Evolutionary conservation across 1,140 invertebrate species (phyloP).

Genomic region (Vollenhovia emeryi): DNA sequence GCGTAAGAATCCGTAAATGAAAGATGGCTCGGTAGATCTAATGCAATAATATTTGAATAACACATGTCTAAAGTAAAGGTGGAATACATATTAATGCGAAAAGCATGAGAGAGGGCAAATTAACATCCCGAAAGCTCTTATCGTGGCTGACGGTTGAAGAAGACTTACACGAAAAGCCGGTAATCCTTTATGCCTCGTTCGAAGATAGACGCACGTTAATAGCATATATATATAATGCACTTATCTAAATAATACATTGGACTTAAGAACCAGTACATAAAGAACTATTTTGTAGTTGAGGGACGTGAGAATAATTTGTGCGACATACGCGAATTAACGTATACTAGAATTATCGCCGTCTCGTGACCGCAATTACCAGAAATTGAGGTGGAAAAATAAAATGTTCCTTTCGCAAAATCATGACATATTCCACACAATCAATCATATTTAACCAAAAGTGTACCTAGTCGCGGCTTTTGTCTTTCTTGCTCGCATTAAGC

Average conservation of each 20-base stretch:
- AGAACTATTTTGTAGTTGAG: conserved; percentile 1
- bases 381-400: not conserved
- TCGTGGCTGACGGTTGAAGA: conserved; percentile 47
- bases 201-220: conserved; percentile 52
- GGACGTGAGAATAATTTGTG: conserved; percentile 6
- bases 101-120: conserved; percentile 22
- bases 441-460: not conserved
- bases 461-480: not conserved
- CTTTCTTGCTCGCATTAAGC: not conserved
- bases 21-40: not conserved
- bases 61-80: not conserved
- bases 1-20: not conserved
- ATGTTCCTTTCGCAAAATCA: not conserved
- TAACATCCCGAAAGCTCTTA: conserved; percentile 55
- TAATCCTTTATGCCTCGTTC: conserved; percentile 57
- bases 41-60: not conserved
- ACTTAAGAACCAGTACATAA: conserved; percentile 28
- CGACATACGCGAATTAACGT: not conserved
- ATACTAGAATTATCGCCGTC: not conserved
- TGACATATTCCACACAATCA: not conserved
- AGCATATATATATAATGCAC: conserved; percentile 52
- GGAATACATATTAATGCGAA: conserved; percentile 38
- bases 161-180: conserved; percentile 43
- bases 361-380: not conserved
- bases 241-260: conserved; percentile 54